Percentiles rank a stretch among this genome's conserved stretches.
phyloP scores from a whole-genome alignment of 2,113 vertebrate genomes.

The Sprattus sprattus region DNA sequence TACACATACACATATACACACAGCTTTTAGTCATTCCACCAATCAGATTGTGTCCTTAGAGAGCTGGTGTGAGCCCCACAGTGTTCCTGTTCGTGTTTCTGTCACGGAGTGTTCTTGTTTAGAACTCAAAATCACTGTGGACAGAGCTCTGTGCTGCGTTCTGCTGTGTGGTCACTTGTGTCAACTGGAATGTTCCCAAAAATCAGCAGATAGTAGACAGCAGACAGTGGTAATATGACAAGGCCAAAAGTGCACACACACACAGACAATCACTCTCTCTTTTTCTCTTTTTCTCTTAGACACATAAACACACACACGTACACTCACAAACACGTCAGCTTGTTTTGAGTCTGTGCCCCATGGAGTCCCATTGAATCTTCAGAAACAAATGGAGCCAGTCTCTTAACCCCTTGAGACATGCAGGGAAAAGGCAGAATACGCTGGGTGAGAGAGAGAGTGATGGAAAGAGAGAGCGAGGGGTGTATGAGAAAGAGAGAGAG shows the following conservation, averaged over 20 bases:
- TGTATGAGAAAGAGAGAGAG: not conserved
- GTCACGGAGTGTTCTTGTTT: not conserved
- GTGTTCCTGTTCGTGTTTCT: not conserved
- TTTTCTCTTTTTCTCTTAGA: not conserved
- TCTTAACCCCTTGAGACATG: slow-evolving; percentile 1
- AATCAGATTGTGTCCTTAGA: not conserved
- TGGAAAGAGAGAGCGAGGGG: not conserved
- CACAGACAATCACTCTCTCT: not conserved
- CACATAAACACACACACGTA: not conserved
- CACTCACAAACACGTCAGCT: not conserved
- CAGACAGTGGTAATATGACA: slow-evolving; percentile 16
- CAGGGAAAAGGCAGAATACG: not conserved
- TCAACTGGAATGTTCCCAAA: slow-evolving; percentile 26
- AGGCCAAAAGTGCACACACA: slow-evolving; percentile 6
- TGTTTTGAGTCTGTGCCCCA: not conserved
- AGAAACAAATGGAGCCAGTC: not conserved
- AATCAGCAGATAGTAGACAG: not conserved
- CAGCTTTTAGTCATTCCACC: not conserved
- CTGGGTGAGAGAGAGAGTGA: slow-evolving; percentile 16
- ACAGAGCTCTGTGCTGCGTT: not conserved
- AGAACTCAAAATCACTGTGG: not conserved
- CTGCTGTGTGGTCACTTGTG: slow-evolving; percentile 36
- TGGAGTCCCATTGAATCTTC: not conserved
- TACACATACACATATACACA: not conserved
- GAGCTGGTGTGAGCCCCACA: not conserved